Percentiles rank a stretch among this genome's conserved stretches.
Conservation (phyloP, 2,797 vertebrate species). For the Neomorphus geoffroyi region DNA sequence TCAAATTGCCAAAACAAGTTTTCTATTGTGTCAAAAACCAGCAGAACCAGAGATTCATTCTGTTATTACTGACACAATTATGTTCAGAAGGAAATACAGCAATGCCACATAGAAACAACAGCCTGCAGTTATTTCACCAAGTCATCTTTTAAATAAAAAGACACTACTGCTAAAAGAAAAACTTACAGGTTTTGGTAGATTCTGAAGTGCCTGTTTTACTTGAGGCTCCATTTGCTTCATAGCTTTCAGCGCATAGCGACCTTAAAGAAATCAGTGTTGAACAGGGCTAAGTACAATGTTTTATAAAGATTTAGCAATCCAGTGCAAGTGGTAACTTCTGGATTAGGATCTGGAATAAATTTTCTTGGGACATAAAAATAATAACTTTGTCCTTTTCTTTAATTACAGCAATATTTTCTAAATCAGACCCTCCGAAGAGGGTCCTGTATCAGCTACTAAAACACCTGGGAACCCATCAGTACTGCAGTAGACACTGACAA, state of each 20-base stretch:
- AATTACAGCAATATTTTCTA: background rate
- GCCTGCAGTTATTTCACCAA: background rate
- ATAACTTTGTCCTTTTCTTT: background rate
- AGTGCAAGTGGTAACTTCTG: background rate
- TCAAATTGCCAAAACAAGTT: background rate
- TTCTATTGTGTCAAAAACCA: background rate
- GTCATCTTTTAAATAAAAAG: background rate
- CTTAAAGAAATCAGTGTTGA: slow-evolving; percentile 70
- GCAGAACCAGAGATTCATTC: background rate
- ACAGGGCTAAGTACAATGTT: background rate
- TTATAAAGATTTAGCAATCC: background rate
- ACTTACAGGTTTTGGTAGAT: slow-evolving; percentile 86
- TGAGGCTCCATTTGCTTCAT: slow-evolving; percentile 92
- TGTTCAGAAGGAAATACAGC: background rate
- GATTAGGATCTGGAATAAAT: fast-evolving
- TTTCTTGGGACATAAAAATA: fast-evolving
- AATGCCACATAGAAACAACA: fast-evolving
- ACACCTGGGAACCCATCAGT: background rate
- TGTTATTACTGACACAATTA: background rate
- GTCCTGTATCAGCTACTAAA: background rate
- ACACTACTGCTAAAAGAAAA: background rate
- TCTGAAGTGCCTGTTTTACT: slow-evolving; percentile 88
- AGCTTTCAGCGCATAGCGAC: slow-evolving; percentile 87
- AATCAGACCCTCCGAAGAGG: background rate
- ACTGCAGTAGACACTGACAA: background rate